phyloP scores from a whole-genome alignment of 2,113 vertebrate species.

The Pterocles burchelli region DNA sequence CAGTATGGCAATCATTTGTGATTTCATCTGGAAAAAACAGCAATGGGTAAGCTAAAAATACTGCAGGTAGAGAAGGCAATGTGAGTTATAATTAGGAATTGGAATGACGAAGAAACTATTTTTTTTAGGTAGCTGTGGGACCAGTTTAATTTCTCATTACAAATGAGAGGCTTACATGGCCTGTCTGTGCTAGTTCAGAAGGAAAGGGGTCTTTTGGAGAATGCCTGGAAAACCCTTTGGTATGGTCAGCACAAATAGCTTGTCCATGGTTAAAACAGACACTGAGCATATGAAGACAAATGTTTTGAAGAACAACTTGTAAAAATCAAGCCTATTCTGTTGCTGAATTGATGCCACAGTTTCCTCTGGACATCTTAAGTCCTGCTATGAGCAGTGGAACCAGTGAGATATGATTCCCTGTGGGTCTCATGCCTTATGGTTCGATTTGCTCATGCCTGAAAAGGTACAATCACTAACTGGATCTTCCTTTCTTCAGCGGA shows the following conservation, averaged over 20 bases:
- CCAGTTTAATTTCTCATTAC: neutral
- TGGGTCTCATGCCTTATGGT: neutral
- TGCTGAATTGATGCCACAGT: neutral
- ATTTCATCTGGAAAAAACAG: neutral
- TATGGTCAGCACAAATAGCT: neutral
- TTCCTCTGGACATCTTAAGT: neutral
- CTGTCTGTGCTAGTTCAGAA: neutral
- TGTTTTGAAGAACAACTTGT: neutral
- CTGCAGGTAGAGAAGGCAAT: neutral
- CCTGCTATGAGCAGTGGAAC: neutral
- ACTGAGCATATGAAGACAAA: neutral
- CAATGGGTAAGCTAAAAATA: neutral
- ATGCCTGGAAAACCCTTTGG: neutral
- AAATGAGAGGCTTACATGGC: neutral
- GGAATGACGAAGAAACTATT: neutral
- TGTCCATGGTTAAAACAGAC: neutral
- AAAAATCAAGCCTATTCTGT: neutral
- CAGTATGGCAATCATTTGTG: neutral
- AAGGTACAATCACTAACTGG: neutral
- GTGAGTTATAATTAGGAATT: neutral
- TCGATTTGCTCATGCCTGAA: fast-evolving
- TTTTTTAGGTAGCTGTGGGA: neutral
- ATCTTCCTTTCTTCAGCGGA: neutral
- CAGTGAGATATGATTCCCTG: neutral
- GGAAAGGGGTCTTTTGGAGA: neutral